Evolutionary conservation across 2,113 vertebrate species (phyloP).

Genomic region (Porphyrio hochstetteri): DNA sequence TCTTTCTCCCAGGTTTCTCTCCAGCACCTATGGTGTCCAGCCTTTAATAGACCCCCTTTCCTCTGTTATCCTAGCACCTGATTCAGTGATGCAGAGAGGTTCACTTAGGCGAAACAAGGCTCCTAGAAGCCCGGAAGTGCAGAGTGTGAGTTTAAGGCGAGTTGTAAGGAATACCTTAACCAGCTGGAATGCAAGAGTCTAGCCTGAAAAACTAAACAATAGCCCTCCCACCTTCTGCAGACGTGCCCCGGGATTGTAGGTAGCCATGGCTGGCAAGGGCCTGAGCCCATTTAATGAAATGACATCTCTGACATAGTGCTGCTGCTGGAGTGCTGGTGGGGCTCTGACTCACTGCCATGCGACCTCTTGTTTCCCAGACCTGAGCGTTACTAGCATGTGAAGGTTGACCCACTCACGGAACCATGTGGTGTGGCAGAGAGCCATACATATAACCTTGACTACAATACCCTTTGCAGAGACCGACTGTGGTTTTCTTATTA

Average conservation of each 20-base stretch:
- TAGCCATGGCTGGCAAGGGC: neutral
- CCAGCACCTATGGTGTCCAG: neutral
- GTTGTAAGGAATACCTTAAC: neutral
- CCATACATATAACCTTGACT: neutral
- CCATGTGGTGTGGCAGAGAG: neutral
- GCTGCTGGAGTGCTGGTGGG: neutral
- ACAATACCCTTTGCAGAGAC: conserved; percentile 4
- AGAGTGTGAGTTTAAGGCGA: neutral
- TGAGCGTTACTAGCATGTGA: neutral
- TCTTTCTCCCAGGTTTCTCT: neutral
- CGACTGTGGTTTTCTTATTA: neutral
- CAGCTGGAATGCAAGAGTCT: neutral
- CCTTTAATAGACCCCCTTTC: neutral
- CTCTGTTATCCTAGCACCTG: neutral
- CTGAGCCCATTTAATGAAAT: neutral
- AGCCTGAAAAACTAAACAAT: neutral
- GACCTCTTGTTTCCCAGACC: neutral
- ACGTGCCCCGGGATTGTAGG: neutral
- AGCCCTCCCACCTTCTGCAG: neutral
- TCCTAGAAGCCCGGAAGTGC: neutral
- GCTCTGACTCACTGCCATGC: neutral
- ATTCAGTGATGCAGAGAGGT: neutral
- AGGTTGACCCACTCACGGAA: conserved; percentile 15
- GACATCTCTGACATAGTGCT: neutral
- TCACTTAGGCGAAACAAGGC: neutral